phyloP scores from a whole-genome alignment of 2,888 invertebrate genomes.

The Conistra vaccinii region DNA sequence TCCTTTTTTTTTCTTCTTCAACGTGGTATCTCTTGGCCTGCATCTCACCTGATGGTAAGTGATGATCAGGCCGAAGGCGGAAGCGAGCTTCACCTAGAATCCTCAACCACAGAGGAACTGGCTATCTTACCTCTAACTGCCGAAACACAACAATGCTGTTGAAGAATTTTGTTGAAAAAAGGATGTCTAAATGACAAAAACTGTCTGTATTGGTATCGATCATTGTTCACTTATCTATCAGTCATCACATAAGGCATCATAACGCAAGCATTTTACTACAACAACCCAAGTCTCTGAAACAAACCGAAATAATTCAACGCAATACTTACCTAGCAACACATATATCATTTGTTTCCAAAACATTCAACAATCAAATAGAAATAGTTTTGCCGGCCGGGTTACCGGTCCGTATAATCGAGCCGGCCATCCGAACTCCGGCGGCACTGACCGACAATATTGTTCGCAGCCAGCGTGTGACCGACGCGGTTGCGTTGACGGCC shows the following conservation, averaged over 20 bases:
- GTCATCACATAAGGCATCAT: not conserved
- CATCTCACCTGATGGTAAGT: too few relatives aligned
- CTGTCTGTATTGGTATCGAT: not conserved
- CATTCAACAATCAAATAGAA: constrained; percentile 68
- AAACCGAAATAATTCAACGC: constrained; percentile 5
- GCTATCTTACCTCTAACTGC: too few relatives aligned
- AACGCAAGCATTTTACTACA: not conserved
- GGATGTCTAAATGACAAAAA: not conserved
- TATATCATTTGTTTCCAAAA: constrained; percentile 64
- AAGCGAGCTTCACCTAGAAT: too few relatives aligned
- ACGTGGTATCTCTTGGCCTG: too few relatives aligned
- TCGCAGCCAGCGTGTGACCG: constrained; percentile 54
- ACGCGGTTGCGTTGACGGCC: constrained; percentile 40
- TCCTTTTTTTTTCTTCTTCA: too few relatives aligned
- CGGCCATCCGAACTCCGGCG: constrained; percentile 66
- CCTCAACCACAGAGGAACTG: too few relatives aligned
- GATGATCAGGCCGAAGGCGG: too few relatives aligned
- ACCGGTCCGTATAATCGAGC: constrained; percentile 78
- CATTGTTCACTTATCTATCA: too few relatives aligned
- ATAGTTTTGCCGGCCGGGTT: constrained; percentile 58
- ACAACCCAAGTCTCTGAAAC: not conserved
- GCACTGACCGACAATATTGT: constrained; percentile 66
- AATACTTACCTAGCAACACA: constrained; percentile 15
- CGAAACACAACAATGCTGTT: too few relatives aligned
- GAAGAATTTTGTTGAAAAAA: not conserved